Percentiles rank a stretch among this genome's conserved stretches.
phyloP scores from a whole-genome alignment of 2,888 invertebrate genomes.

The Sinohyriopsis cumingii region DNA sequence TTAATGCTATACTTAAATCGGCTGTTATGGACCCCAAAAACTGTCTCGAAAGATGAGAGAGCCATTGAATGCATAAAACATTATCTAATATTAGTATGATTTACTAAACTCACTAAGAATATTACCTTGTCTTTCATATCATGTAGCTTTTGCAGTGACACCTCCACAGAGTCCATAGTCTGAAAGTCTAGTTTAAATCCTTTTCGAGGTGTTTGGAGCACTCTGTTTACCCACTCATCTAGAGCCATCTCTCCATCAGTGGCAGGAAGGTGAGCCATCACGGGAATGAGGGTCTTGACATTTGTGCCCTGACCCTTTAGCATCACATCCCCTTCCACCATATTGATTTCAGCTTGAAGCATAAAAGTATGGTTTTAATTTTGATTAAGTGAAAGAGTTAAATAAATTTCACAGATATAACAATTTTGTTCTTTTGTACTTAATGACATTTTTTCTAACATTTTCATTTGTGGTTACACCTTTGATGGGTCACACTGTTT shows the following conservation, averaged over 20 bases:
- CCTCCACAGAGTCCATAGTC: conserved; percentile 79
- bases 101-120: no score
- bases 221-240: conserved; percentile 79
- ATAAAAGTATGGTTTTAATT: background rate
- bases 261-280: conserved; percentile 91
- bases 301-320: conserved; percentile 74
- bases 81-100: no score
- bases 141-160: conserved; percentile 68
- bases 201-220: conserved; percentile 75
- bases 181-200: conserved; percentile 94
- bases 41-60: no score
- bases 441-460: background rate
- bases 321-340: conserved; percentile 90
- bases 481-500: no score
- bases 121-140: conserved; percentile 37
- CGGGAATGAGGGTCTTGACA: conserved; percentile 76
- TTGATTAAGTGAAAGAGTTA: background rate
- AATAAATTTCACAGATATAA: background rate
- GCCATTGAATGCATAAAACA: no score
- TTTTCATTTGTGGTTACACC: conserved; percentile 2
- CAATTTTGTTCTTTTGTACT: background rate
- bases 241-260: conserved; percentile 83
- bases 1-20: no score
- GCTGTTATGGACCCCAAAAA: no score
- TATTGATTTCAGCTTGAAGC: conserved; percentile 68